phyloP scores from a whole-genome alignment of 2,797 vertebrate species.

The Taeniopygia guttata region DNA sequence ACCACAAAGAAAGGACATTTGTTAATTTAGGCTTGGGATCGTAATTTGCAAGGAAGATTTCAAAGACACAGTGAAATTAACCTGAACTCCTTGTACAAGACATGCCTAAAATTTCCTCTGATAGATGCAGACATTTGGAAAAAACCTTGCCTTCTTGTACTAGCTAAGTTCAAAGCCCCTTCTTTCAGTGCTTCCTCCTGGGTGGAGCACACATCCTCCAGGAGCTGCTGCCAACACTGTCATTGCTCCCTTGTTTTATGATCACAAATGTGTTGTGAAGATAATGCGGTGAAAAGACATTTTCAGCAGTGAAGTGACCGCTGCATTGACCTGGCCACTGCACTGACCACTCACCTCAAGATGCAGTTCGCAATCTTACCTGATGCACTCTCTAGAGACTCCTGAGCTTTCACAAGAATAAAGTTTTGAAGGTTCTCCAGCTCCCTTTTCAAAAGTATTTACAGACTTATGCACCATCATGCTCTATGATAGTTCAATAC shows the following conservation, averaged over 20 bases:
- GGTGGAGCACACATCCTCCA: constrained; percentile 21
- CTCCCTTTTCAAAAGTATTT: background rate
- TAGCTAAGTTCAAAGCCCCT: background rate
- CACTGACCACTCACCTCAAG: background rate
- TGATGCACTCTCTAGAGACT: background rate
- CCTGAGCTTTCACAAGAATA: background rate
- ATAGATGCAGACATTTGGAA: background rate
- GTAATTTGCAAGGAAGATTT: constrained; percentile 1
- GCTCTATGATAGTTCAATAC: background rate
- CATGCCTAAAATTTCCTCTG: background rate
- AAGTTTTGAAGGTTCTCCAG: background rate
- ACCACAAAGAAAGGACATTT: background rate
- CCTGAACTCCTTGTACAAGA: background rate
- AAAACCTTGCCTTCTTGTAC: background rate
- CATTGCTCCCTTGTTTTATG: background rate
- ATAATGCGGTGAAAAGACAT: background rate
- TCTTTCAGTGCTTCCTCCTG: background rate
- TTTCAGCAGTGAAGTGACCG: background rate
- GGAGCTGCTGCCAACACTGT: background rate
- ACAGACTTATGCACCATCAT: background rate
- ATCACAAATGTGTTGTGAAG: background rate
- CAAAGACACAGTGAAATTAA: background rate
- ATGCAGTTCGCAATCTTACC: background rate
- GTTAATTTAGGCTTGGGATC: background rate
- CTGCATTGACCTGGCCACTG: background rate